Conservation (phyloP, 2,113 vertebrate species). For the Neolamprologus modestus region DNA sequence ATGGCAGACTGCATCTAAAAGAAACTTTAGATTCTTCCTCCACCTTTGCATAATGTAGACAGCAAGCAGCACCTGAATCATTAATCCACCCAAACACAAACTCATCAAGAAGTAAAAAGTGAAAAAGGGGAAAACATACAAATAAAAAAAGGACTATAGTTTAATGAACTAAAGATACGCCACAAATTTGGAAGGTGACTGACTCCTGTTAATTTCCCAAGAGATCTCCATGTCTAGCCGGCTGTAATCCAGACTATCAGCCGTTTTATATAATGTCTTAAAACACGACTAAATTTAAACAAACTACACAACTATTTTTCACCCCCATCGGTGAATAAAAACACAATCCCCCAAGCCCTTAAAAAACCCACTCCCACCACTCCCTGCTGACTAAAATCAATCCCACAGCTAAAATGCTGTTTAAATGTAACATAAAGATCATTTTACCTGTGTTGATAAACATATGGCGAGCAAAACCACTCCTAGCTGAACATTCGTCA, state of each 20-base stretch:
- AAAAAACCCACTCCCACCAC: background rate
- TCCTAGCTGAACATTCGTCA: conserved; percentile 57
- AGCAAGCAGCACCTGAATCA: conserved; percentile 47
- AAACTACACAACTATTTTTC: background rate
- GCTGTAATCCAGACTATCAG: background rate
- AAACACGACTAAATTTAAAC: background rate
- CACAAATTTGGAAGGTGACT: background rate
- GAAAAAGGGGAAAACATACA: background rate
- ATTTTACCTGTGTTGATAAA: conserved; percentile 68
- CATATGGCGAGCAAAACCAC: conserved; percentile 60
- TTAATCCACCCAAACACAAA: conserved; percentile 16
- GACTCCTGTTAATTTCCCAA: background rate
- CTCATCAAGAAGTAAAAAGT: background rate
- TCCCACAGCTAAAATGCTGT: background rate
- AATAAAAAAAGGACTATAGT: background rate
- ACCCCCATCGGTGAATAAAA: background rate
- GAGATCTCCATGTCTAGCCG: background rate
- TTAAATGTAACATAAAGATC: background rate
- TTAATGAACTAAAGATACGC: background rate
- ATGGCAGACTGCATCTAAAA: conserved; percentile 1
- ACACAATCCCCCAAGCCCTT: background rate
- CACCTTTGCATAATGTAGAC: conserved; percentile 21
- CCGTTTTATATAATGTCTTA: background rate
- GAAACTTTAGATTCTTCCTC: conserved; percentile 61
- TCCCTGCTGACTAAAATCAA: background rate